These are phyloP conservation scores for Apodemia hepburni DNA, from an alignment of 2,888 invertebrate species.

Conservation along the genomic window DNA sequence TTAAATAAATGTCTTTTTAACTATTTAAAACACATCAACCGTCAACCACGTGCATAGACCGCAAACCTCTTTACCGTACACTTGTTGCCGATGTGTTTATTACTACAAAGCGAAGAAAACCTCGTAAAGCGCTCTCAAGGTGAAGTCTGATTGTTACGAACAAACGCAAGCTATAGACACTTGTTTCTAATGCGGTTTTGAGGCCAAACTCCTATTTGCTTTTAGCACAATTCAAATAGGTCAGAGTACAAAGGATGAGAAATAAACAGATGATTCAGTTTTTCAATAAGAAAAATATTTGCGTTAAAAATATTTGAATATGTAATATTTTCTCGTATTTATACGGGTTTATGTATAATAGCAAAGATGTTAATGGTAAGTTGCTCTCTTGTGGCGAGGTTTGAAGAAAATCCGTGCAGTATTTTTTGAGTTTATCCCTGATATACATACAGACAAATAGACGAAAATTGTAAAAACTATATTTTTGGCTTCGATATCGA, in stretches of 20 bases:
- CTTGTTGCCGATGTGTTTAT: constrained; percentile 66
- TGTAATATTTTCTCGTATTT: too few species aligned
- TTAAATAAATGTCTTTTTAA: neutral
- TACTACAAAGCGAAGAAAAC: constrained; percentile 45
- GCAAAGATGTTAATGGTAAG: too few species aligned
- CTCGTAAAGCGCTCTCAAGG: constrained; percentile 65
- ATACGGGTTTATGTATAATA: too few species aligned
- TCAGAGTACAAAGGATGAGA: constrained; percentile 53
- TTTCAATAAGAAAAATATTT: constrained; percentile 4
- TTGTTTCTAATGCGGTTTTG: constrained; percentile 55
- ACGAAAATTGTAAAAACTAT: too few species aligned
- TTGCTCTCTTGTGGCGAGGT: too few species aligned
- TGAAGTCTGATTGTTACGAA: constrained; percentile 63
- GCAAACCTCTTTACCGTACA: constrained; percentile 44
- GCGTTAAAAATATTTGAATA: neutral
- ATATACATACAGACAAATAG: too few species aligned
- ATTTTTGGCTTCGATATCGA: too few species aligned
- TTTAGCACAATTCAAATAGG: constrained; percentile 60
- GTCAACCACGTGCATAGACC: constrained; percentile 40
- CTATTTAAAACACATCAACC: constrained; percentile 10
- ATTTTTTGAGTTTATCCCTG: too few species aligned
- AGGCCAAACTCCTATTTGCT: constrained; percentile 56
- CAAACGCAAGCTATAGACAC: constrained; percentile 37
- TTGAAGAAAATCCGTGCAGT: too few species aligned
- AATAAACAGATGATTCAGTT: constrained; percentile 31